Evolutionary conservation across 2,797 vertebrate genomes (phyloP), one percentile per base, ranked within the genome.

Genomic region (Xenops minutus): DNA sequence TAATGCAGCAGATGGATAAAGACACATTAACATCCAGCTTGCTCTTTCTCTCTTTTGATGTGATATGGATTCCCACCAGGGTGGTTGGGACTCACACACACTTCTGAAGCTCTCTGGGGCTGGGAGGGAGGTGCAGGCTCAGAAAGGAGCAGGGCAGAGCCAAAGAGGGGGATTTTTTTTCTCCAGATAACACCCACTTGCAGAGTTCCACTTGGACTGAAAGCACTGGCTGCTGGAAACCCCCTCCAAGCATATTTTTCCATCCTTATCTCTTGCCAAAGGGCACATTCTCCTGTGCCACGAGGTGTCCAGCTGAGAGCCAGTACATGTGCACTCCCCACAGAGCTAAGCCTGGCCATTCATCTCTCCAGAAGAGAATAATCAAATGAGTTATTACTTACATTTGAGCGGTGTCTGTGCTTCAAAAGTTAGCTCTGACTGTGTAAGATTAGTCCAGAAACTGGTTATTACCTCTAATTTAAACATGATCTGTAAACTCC

Each of bases 61-160:
- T 2, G 19, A 22, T 18, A 9, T 0, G 34, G 49, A n/a, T 56
- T 67, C 44, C 48, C 52, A n/a, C 15, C 4, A 0, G 7, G 0
- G 26, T 14, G 17, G 14, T 24, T 46, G 5, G 43, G 59, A 52
- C 34, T 46, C 64, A 24, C 27, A 52, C 0, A 0, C 3, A 2
- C 21, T 16, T 51, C 66, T 12, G 34, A 26, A 51, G 19, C 22
- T 67, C 41, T 5, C 20, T 12, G 30, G 12, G 64, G 23, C 29
- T 58, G 41, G 32, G 27, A 41, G 58, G 51, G 14, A 21, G 9
- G 10, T 37, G 18, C 7, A 61, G 34, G 41, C 41, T 55, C 14
- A 7, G 7, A 83, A 39, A 51, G 32, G 55, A 81, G 55, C 48
- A 82, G 51, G 7, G 56, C 10, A 72, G 46, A 61, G n/a, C 1